These are phyloP conservation scores for Numida meleagris DNA, from an alignment of 2,113 vertebrate genomes.

Conservation along the genomic window DNA sequence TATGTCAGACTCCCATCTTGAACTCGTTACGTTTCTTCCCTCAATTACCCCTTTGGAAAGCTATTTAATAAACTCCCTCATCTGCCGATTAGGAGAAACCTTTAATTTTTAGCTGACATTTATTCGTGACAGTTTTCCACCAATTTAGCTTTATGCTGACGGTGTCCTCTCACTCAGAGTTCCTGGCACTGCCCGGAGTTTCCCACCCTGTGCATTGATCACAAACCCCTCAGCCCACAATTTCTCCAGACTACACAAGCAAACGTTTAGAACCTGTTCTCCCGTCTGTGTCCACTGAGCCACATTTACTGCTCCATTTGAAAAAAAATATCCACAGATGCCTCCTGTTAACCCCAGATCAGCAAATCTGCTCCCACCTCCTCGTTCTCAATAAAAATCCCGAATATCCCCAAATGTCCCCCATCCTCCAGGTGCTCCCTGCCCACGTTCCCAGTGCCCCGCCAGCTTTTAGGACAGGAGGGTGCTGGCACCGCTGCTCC, in stretches of 20 bases:
- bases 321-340: neutral
- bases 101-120: slow-evolving; percentile 30
- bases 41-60: slow-evolving; percentile 60
- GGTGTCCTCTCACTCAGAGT: neutral
- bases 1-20: slow-evolving; percentile 68
- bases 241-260: slow-evolving; percentile 1
- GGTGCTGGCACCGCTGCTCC: neutral
- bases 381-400: neutral
- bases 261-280: neutral
- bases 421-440: neutral
- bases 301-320: neutral
- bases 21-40: slow-evolving; percentile 62
- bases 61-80: slow-evolving; percentile 59
- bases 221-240: neutral
- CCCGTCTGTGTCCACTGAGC: neutral
- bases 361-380: neutral
- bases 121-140: slow-evolving; percentile 46
- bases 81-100: slow-evolving; percentile 61
- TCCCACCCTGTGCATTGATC: neutral
- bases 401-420: neutral
- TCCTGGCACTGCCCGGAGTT: slow-evolving; percentile 47
- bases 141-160: neutral
- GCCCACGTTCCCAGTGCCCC: neutral
- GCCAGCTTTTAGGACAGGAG: neutral
- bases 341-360: neutral